Percentiles rank a stretch among this genome's conserved stretches.
Evolutionary conservation across 2,888 invertebrate genomes (phyloP).

Genomic region (Pseudolycoriella hygida): DNA sequence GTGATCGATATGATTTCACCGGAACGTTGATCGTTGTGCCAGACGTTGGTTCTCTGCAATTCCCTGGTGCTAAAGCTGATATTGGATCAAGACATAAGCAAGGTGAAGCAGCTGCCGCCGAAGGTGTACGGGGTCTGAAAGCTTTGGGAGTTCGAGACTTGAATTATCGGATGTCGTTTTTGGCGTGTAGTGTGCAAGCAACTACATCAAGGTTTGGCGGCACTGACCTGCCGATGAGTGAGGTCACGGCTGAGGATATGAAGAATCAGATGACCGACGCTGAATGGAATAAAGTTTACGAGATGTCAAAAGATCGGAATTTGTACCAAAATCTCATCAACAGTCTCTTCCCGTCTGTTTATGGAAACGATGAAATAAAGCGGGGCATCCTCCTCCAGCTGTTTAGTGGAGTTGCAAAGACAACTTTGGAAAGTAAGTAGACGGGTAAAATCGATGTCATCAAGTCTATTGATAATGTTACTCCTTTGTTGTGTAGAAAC

Average conservation of each 20-base stretch:
- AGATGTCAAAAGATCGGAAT: conserved; percentile 89
- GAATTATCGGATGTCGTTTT: conserved; percentile 71
- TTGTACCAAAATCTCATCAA: conserved; percentile 79
- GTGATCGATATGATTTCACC: conserved; percentile 77
- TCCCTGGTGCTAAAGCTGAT: conserved; percentile 79
- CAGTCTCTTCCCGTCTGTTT: conserved; percentile 89
- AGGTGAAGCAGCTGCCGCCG: conserved; percentile 56
- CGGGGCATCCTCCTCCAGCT: conserved; percentile 80
- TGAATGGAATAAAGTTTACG: conserved; percentile 89
- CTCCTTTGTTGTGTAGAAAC: conserved; percentile 46
- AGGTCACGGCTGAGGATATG: conserved; percentile 81
- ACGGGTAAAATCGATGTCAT: neutral
- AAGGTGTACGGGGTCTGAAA: conserved; percentile 69
- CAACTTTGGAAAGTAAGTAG: conserved; percentile 57
- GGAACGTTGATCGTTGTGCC: conserved; percentile 95
- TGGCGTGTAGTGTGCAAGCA: conserved; percentile 81
- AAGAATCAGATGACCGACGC: conserved; percentile 84
- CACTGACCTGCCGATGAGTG: conserved; percentile 65
- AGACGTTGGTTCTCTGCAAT: conserved; percentile 72
- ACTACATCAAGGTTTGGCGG: conserved; percentile 80
- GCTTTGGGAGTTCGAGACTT: conserved; percentile 74
- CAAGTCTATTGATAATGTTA: too few relatives aligned
- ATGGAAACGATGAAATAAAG: conserved; percentile 95
- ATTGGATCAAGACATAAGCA: conserved; percentile 53
- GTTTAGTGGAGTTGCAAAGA: conserved; percentile 94